A percentile compares a stretch with the other conserved stretches of the same genome.
These are phyloP conservation scores for Diplodus sargus DNA, from an alignment of 2,797 vertebrate species.

Conservation along the genomic window DNA sequence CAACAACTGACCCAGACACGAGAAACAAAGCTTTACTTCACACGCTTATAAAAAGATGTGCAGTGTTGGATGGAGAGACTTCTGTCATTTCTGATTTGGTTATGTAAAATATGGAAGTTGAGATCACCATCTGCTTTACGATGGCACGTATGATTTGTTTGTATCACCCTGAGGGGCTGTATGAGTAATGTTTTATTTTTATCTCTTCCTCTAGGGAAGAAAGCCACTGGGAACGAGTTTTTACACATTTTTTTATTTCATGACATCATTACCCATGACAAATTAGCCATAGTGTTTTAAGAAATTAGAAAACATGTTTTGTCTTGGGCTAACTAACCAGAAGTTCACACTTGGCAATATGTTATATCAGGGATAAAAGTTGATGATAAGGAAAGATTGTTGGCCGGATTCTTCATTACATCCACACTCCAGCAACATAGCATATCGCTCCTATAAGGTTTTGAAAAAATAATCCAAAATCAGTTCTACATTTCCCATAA, in stretches of 20 bases:
- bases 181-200: slow-evolving; percentile 64
- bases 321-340: neutral
- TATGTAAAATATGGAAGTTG: slow-evolving; percentile 34
- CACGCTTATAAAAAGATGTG: neutral
- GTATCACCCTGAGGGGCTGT: slow-evolving; percentile 22
- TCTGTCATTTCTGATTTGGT: slow-evolving; percentile 26
- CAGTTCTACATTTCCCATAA: slow-evolving; percentile 29
- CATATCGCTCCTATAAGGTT: neutral
- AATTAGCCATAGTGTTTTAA: neutral
- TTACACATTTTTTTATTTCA: neutral
- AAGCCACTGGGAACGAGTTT: slow-evolving; percentile 1
- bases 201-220: slow-evolving; percentile 20
- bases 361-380: neutral
- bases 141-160: slow-evolving; percentile 9
- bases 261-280: neutral
- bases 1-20: neutral
- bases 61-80: neutral
- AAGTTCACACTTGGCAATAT: neutral
- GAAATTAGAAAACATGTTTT: neutral
- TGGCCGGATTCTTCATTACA: neutral
- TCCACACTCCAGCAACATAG: too few relatives aligned
- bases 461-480: neutral
- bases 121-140: slow-evolving; percentile 6
- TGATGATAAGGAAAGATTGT: neutral
- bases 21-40: slow-evolving; percentile 13